These are phyloP conservation scores for Troides aeacus DNA, from an alignment of 2,888 invertebrate genomes.

Conservation along the genomic window DNA sequence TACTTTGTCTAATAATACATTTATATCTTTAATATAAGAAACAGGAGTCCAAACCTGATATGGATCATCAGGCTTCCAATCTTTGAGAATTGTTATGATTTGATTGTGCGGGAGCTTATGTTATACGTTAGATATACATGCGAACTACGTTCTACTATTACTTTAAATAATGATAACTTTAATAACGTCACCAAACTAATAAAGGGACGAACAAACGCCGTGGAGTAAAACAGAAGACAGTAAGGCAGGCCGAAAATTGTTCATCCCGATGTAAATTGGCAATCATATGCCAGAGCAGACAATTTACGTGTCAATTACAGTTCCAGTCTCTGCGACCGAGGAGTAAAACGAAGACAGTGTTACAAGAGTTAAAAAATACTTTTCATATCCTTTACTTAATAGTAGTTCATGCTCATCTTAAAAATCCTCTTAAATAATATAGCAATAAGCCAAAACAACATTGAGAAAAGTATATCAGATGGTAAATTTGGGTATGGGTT, in stretches of 20 bases:
- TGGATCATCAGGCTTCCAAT: no score
- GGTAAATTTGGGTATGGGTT: no score
- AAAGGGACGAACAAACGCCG: not conserved
- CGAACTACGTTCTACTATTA: not conserved
- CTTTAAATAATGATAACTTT: not conserved
- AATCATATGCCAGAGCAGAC: conserved; percentile 26
- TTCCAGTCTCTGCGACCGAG: conserved; percentile 7
- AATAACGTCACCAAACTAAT: not conserved
- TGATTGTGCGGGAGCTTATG: no score
- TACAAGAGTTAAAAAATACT: not conserved
- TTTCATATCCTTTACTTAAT: not conserved
- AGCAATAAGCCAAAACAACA: no score
- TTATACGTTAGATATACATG: no score
- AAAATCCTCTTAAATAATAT: no score
- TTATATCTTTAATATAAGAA: no score
- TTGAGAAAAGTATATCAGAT: no score
- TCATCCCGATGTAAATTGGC: conserved; percentile 28
- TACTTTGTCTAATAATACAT: no score
- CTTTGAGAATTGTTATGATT: no score
- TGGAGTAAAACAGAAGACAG: conserved; percentile 12
- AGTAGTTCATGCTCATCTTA: no score
- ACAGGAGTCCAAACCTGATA: no score
- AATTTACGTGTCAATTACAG: conserved; percentile 27
- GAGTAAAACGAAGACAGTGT: conserved; percentile 2
- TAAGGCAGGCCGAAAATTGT: conserved; percentile 21